Percentiles rank a stretch among this genome's conserved stretches.
phyloP scores from a whole-genome alignment of 2,888 invertebrate species.

The Drosophila borealis region DNA sequence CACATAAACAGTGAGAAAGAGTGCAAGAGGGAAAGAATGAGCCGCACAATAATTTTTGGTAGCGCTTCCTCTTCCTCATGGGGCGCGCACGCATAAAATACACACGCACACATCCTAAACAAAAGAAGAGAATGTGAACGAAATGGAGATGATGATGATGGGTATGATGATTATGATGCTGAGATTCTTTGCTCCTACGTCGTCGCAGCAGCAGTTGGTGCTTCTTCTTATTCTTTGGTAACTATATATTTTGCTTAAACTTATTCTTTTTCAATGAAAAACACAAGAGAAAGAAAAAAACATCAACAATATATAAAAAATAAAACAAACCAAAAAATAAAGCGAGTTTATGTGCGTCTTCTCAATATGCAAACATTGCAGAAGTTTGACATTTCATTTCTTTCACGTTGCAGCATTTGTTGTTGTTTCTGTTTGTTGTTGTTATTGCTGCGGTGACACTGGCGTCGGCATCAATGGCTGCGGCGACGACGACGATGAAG shows the following conservation, averaged over 20 bases:
- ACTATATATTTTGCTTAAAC: slow-evolving; percentile 41
- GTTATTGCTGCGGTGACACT: slow-evolving; percentile 52
- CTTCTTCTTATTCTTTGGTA: slow-evolving; percentile 30
- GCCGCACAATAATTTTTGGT: slow-evolving; percentile 34
- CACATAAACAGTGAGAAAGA: slow-evolving; percentile 14
- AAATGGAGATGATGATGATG: slow-evolving; percentile 28
- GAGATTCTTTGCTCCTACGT: slow-evolving; percentile 31
- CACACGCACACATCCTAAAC: slow-evolving; percentile 58
- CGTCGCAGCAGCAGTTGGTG: slow-evolving; percentile 10
- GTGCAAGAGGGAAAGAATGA: slow-evolving; percentile 10
- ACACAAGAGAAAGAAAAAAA: slow-evolving; percentile 24
- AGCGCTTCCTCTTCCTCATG: slow-evolving; percentile 55
- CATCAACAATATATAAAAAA: slow-evolving; percentile 11
- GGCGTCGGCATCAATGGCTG: slow-evolving; percentile 59
- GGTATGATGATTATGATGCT: slow-evolving; percentile 17
- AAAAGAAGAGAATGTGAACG: slow-evolving; percentile 53
- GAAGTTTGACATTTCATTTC: slow-evolving; percentile 57
- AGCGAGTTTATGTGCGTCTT: slow-evolving; percentile 43
- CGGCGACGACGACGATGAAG: slow-evolving; percentile 23
- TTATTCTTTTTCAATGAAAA: slow-evolving; percentile 50
- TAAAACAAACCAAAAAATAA: slow-evolving; percentile 17
- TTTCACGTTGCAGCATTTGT: slow-evolving; percentile 52
- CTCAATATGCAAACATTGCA: slow-evolving; percentile 54
- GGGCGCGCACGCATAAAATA: slow-evolving; percentile 52
- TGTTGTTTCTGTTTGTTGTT: slow-evolving; percentile 35